Percentiles rank a stretch among this genome's conserved stretches.
phyloP scores from a whole-genome alignment of 2,113 vertebrate genomes.

The Bucco capensis region DNA sequence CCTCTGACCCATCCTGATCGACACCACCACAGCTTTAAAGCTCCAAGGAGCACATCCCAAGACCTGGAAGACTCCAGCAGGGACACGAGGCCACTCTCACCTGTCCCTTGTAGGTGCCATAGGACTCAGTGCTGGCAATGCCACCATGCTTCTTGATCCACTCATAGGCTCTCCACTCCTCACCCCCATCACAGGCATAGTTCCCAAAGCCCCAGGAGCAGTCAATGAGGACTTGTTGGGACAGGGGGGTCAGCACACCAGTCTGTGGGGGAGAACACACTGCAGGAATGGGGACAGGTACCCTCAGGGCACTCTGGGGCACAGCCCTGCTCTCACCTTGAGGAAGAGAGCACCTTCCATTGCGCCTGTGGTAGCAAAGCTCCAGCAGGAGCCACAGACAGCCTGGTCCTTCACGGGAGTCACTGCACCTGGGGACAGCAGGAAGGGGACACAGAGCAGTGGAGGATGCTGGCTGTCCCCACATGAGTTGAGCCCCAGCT shows the following conservation, averaged over 20 bases:
- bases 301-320: background rate
- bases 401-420: slow-evolving; percentile 85
- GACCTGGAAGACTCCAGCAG: fast-evolving
- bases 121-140: slow-evolving; percentile 78
- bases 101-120: slow-evolving; percentile 80
- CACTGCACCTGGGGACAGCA: slow-evolving; percentile 71
- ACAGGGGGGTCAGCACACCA: slow-evolving; percentile 74
- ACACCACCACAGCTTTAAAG: background rate
- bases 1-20: background rate
- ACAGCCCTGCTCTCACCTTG: slow-evolving; percentile 67
- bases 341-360: slow-evolving; percentile 86
- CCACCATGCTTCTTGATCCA: slow-evolving; percentile 84
- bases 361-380: slow-evolving; percentile 84
- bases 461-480: too few relatives aligned
- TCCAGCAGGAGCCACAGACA: slow-evolving; percentile 89
- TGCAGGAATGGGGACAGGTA: background rate
- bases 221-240: slow-evolving; percentile 84
- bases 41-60: fast-evolving
- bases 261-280: slow-evolving; percentile 19
- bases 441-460: too few relatives aligned
- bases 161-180: slow-evolving; percentile 82
- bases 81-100: background rate
- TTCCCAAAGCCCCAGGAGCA: slow-evolving; percentile 86
- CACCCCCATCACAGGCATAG: slow-evolving; percentile 77
- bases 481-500: too few relatives aligned